Percentiles rank a stretch among this genome's conserved stretches.
Conservation (phyloP, 2,797 vertebrate genomes). For the Thripadectes ignobilis region DNA sequence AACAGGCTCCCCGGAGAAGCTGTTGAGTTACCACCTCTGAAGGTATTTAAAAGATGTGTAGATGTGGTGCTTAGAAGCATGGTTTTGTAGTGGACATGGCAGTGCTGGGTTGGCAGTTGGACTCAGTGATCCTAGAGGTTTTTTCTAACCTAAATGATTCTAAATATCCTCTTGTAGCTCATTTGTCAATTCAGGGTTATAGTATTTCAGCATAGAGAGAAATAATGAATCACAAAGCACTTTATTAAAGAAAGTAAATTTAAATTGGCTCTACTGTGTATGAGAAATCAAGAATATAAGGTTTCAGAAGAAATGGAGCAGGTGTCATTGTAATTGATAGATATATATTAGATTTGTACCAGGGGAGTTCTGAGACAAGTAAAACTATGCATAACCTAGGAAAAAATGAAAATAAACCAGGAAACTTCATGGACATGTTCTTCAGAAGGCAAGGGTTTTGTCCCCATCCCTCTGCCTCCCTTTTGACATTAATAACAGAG, state of each 20-base stretch:
- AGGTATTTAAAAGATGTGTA: not conserved
- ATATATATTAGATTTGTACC: constrained; percentile 14
- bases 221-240: not conserved
- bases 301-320: not conserved
- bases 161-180: constrained; percentile 1
- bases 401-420: not conserved
- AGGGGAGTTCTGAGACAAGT: not conserved
- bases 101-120: not conserved
- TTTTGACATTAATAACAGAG: not conserved
- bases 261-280: not conserved
- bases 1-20: not conserved
- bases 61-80: not conserved
- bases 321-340: not conserved
- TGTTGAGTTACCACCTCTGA: not conserved
- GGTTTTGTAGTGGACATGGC: not conserved
- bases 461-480: not conserved
- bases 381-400: not conserved
- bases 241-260: constrained; percentile 31
- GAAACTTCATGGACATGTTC: not conserved
- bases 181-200: constrained; percentile 37
- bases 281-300: not conserved
- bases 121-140: not conserved
- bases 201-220: not conserved
- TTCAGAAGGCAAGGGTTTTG: not conserved
- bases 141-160: not conserved